A percentile compares a stretch with the other conserved stretches of the same genome.
Conservation (phyloP, 2,888 invertebrate genomes). For the Drosophila testacea region DNA sequence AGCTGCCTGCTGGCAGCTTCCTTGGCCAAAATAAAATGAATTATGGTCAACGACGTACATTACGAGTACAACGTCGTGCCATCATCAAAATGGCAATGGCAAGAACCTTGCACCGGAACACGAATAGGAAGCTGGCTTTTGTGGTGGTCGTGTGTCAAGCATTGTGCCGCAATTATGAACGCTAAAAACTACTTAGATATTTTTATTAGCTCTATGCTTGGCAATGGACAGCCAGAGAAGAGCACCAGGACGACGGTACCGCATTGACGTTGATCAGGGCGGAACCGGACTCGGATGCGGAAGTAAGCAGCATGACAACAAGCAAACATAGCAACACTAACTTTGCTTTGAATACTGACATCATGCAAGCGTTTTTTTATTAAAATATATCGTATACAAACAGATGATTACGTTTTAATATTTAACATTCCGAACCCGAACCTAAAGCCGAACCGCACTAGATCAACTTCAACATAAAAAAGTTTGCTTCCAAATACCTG, state of each 20-base stretch:
- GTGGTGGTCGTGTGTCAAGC: constrained; percentile 83
- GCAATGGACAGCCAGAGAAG: not conserved
- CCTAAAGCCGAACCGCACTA: not conserved
- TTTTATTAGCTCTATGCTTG: constrained; percentile 65
- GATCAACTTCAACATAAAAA: not conserved
- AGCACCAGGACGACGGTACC: not conserved
- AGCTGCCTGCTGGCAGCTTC: constrained; percentile 48
- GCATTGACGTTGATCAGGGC: constrained; percentile 19
- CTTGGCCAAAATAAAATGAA: constrained; percentile 57
- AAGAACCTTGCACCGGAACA: constrained; percentile 61
- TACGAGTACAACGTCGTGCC: constrained; percentile 41
- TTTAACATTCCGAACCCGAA: not conserved
- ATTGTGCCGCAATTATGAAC: constrained; percentile 83
- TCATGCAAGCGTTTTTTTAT: not conserved
- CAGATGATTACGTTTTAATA: not conserved
- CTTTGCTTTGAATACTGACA: constrained; percentile 19
- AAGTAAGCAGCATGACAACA: constrained; percentile 69
- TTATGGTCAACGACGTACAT: constrained; percentile 66
- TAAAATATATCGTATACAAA: not conserved
- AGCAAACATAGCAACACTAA: constrained; percentile 56
- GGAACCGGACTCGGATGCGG: constrained; percentile 42
- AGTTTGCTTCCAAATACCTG: no score
- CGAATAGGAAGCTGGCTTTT: constrained; percentile 70
- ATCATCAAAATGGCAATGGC: constrained; percentile 43
- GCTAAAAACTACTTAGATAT: constrained; percentile 78